Conservation (phyloP, 2,797 vertebrate genomes). For the Hemibagrus guttatus region DNA sequence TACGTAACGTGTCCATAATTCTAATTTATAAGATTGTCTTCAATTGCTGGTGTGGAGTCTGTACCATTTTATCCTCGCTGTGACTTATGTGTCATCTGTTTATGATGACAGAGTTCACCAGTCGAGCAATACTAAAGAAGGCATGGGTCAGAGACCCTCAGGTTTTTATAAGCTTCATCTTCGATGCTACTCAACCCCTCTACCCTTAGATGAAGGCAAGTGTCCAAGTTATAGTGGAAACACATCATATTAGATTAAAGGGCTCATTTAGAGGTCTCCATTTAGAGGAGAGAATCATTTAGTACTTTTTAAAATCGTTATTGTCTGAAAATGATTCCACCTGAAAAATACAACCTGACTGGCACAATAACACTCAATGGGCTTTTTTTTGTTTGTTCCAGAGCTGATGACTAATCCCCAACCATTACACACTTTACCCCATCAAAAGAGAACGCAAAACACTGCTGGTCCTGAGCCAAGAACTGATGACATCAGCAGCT, state of each 20-base stretch:
- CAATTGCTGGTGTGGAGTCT: not conserved
- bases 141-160: not conserved
- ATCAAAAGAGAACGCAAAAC: conserved; percentile 3
- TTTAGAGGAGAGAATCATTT: conserved; percentile 14
- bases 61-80: not conserved
- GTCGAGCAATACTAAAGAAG: not conserved
- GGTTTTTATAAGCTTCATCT: not conserved
- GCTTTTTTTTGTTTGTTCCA: not conserved
- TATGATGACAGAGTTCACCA: conserved; percentile 5
- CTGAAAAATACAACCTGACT: not conserved
- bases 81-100: not conserved
- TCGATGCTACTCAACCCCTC: not conserved
- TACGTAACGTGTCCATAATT: not conserved
- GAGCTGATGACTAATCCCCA: conserved; percentile 15
- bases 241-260: not conserved
- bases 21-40: not conserved
- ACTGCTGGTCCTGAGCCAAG: not conserved
- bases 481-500: conserved; percentile 19
- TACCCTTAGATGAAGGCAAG: conserved; percentile 1
- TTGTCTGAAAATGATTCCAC: not conserved
- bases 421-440: conserved; percentile 19
- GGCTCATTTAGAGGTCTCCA: not conserved
- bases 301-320: not conserved
- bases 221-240: not conserved
- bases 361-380: not conserved